Evolutionary conservation across 37 sponge, comb jelly and placozoan genomes (phyloP), one percentile per base, ranked within the genome.

Genomic region (Oopsacas minuta): DNA sequence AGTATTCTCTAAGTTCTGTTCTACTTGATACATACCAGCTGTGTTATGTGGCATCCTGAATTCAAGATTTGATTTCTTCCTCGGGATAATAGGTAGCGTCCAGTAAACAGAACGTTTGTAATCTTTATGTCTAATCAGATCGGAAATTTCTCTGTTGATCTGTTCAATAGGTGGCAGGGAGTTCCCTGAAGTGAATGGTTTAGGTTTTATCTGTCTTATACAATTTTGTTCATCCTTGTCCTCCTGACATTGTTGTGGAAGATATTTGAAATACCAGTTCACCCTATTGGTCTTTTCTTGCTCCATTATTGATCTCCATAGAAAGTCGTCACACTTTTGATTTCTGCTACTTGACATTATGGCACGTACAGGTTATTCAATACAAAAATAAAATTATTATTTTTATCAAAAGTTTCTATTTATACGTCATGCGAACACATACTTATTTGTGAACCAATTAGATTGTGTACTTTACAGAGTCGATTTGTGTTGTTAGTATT

Each of bases 191-290:
- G 28, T 61, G 75, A 61, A 61, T 20, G 75, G 75, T n/a, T 61
- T 61, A 34, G 75, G 3, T 61, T n/a, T 61, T 3, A 34, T 61
- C 75, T 61, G 75, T 61, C 75, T 61, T 25, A 61, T 61, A 61
- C 75, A 32, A 34, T 61, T 61, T n/a, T 25, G 30, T 25, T 61
- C 22, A 5, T 61, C 75, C 28, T 61, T 25, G 75, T 61, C 28
- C 28, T 61, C 75, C 28, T 61, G 75, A 12, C 32, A 3, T 61
- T 61, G 75, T 61, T 61, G 75, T 61, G 75, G 75, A 34, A 32
- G 75, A 61, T 61, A n/a, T 61, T 61, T 61, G 75, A 61, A 61
- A 61, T 61, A 61, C 75, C 75, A 61, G 28, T 61, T 61, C 75
- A 61, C 75, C 30, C 75, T 10, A 7, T 10, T 25, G 5, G 75